A percentile compares a stretch with the other conserved stretches of the same genome.
These are phyloP conservation scores for Leptobrachium leishanense DNA, from an alignment of 2,113 vertebrate species.

Conservation along the genomic window DNA sequence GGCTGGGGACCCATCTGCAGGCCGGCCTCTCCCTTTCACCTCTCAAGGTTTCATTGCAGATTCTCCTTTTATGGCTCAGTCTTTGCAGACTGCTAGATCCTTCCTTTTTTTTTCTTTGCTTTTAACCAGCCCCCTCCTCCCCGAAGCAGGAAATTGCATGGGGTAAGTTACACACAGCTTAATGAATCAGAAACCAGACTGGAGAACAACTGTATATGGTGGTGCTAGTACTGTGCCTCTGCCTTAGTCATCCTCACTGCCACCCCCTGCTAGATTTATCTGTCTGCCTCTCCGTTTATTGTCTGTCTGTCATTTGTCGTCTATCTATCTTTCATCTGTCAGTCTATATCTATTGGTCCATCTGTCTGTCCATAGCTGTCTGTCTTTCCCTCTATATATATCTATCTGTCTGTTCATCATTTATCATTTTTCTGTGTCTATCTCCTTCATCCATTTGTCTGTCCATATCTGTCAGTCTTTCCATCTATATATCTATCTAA, in stretches of 20 bases:
- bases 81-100: slow-evolving; percentile 20
- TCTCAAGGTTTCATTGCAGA: slow-evolving; percentile 10
- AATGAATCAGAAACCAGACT: slow-evolving; percentile 15
- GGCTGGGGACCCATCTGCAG: slow-evolving; percentile 15
- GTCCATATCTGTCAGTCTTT: not conserved
- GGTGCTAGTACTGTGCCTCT: not conserved
- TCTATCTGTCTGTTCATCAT: no score
- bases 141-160: slow-evolving; percentile 36
- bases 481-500: slow-evolving; percentile 4
- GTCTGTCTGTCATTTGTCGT: not conserved
- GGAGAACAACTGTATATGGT: not conserved
- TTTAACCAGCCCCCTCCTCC: not conserved
- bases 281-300: not conserved
- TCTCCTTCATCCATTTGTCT: no score
- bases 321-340: not conserved
- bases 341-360: no score
- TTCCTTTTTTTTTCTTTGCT: not conserved
- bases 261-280: no score
- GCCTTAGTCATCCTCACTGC: no score
- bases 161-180: slow-evolving; percentile 4
- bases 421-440: no score
- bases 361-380: no score
- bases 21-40: slow-evolving; percentile 20
- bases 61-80: slow-evolving; percentile 41
- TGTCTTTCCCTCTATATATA: no score